Evolutionary conservation across 2,888 invertebrate genomes (phyloP).

Genomic region (Megastigmus dorsalis): DNA sequence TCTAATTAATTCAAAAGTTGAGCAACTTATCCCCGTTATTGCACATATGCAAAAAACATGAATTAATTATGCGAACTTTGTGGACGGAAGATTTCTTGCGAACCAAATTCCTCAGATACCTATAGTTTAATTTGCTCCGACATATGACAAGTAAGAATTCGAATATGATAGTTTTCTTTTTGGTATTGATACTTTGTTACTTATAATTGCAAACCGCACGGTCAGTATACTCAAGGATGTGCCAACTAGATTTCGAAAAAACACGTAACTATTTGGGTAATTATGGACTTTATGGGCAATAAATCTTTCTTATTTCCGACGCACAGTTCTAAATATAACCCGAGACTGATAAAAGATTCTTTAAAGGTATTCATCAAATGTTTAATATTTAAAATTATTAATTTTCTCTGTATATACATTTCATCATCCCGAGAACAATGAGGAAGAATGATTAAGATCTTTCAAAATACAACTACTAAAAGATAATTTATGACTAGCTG

Average conservation of each 20-base stretch:
- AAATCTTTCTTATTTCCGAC: slow-evolving; percentile 4
- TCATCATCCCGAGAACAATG: too few species aligned
- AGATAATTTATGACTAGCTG: too few species aligned
- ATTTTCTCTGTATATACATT: too few species aligned
- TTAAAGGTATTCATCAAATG: too few species aligned
- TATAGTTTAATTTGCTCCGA: background rate
- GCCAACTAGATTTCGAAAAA: background rate
- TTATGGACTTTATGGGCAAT: background rate
- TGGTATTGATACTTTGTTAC: background rate
- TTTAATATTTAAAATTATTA: too few species aligned
- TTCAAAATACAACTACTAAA: too few species aligned
- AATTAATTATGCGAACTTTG: slow-evolving; percentile 6
- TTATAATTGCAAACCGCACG: background rate
- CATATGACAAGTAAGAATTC: background rate
- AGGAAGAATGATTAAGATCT: too few species aligned
- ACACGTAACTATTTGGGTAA: background rate
- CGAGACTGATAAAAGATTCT: too few species aligned
- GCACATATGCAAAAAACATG: slow-evolving; percentile 4
- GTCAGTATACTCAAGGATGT: background rate
- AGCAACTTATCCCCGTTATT: slow-evolving; percentile 20
- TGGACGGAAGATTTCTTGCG: slow-evolving; percentile 21
- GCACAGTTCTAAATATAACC: background rate
- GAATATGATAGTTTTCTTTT: background rate
- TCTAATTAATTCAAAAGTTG: slow-evolving; percentile 23
- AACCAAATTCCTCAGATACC: background rate